phyloP scores from a whole-genome alignment of 2,797 vertebrate species.

The Tokudaia tokunoshimensis region DNA sequence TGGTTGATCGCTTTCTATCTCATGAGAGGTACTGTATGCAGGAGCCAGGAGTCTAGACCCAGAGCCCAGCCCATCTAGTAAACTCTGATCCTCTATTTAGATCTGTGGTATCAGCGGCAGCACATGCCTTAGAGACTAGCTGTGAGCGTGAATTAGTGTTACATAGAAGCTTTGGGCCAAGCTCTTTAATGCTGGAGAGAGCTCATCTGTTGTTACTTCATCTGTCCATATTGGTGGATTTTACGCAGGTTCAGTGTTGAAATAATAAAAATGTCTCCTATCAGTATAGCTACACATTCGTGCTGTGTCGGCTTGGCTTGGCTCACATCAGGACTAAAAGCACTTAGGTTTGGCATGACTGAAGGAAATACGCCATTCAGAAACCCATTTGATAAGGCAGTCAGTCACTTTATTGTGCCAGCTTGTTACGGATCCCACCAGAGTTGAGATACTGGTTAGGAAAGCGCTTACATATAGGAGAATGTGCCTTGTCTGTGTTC shows the following conservation, averaged over 20 bases:
- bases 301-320: slow-evolving; percentile 28
- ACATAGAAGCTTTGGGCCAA: background rate
- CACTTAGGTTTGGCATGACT: slow-evolving; percentile 25
- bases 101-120: background rate
- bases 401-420: background rate
- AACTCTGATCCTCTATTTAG: background rate
- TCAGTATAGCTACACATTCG: background rate
- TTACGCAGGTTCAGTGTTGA: slow-evolving; percentile 51
- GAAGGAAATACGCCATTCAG: slow-evolving; percentile 15
- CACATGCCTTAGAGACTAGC: background rate
- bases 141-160: background rate
- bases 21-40: background rate
- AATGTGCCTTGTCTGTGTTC: background rate
- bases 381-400: slow-evolving; percentile 44
- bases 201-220: background rate
- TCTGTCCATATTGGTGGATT: background rate
- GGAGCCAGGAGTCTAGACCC: slow-evolving; percentile 5
- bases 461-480: background rate
- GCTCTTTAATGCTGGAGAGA: background rate
- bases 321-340: slow-evolving; percentile 48
- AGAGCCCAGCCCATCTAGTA: background rate
- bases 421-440: slow-evolving; percentile 45
- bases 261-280: background rate
- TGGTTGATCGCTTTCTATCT: background rate
- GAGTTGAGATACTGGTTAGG: background rate